A percentile compares a stretch with the other conserved stretches of the same genome.
phyloP scores from a whole-genome alignment of 1,140 invertebrate species.

The Daktulosphaira vitifoliae region DNA sequence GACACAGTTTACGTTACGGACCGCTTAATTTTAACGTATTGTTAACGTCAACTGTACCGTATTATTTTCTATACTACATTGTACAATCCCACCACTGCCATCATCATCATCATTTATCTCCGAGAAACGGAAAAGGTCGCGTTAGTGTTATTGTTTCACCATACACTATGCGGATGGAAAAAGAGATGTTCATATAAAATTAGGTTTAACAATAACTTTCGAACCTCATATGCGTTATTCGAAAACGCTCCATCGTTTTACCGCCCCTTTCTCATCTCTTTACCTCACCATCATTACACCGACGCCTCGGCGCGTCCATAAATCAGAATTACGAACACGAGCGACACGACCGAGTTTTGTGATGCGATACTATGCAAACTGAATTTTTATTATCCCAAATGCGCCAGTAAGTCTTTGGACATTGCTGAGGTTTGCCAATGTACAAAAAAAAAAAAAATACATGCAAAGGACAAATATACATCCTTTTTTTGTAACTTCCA shows the following conservation, averaged over 20 bases:
- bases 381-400: slow-evolving; percentile 1
- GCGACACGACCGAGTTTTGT: neutral
- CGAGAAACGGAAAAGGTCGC: too few species aligned
- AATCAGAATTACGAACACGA: slow-evolving; percentile 3
- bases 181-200: neutral
- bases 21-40: too few species aligned
- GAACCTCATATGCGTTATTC: neutral
- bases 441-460: too few species aligned
- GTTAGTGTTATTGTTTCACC: neutral
- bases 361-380: slow-evolving; percentile 4
- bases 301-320: neutral
- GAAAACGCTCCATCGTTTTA: neutral
- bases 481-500: too few species aligned
- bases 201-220: neutral
- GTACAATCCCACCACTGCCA: too few species aligned
- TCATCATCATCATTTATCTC: too few species aligned
- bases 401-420: neutral
- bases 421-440: neutral
- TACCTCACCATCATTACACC: too few species aligned
- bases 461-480: too few species aligned
- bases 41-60: too few species aligned
- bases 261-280: too few species aligned
- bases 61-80: too few species aligned
- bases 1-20: too few species aligned
- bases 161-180: neutral